Evolutionary conservation across 2,113 vertebrate genomes (phyloP).

Genomic region (Anguilla japonica): DNA sequence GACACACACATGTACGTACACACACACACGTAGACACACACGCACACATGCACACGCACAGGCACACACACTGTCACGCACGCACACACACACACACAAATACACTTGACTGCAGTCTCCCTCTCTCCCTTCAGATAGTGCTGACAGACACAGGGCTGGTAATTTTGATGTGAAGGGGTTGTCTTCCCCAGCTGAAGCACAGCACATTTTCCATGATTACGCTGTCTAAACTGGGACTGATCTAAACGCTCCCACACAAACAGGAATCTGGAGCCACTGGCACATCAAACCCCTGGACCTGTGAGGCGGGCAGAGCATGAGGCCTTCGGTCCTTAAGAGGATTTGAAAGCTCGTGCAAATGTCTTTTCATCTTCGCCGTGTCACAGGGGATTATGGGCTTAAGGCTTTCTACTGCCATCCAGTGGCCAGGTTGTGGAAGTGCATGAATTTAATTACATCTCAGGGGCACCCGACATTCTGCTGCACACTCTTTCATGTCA

Average conservation of each 20-base stretch:
- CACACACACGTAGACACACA: not conserved
- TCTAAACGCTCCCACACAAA: constrained; percentile 37
- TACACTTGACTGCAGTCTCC: not conserved
- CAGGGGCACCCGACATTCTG: constrained; percentile 43
- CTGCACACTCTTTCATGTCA: constrained; percentile 56
- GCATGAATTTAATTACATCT: constrained; percentile 58
- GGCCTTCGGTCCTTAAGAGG: constrained; percentile 42
- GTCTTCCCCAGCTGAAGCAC: constrained; percentile 13
- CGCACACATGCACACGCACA: not conserved
- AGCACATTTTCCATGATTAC: constrained; percentile 5
- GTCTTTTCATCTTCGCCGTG: constrained; percentile 25
- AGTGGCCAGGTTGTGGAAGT: constrained; percentile 41
- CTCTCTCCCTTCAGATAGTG: not conserved
- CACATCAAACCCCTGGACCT: constrained; percentile 45
- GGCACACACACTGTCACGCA: not conserved
- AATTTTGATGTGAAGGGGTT: not conserved
- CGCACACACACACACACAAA: not conserved
- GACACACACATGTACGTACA: not conserved
- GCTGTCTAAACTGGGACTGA: constrained; percentile 26
- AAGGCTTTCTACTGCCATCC: constrained; percentile 62
- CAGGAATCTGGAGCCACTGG: constrained; percentile 21
- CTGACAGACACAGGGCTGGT: not conserved
- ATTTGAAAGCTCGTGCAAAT: constrained; percentile 47
- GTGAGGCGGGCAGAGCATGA: constrained; percentile 42
- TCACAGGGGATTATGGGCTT: constrained; percentile 4